These are phyloP conservation scores for Chymomyza caudatula DNA, from an alignment of 2,888 invertebrate species.

Conservation along the genomic window DNA sequence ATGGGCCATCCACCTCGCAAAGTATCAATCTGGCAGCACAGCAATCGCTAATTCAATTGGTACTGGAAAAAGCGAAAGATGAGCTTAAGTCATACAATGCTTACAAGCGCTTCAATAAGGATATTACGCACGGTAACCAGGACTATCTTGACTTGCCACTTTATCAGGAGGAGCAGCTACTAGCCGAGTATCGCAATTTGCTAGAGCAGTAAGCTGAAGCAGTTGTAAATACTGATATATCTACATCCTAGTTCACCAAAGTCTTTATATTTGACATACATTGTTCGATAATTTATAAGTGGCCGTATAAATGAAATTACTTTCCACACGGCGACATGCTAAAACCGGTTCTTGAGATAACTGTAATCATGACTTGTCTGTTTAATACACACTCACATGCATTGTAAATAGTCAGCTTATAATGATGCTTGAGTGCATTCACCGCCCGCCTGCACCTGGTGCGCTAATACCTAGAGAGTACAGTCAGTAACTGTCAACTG, in stretches of 20 bases:
- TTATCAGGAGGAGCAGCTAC: slow-evolving; percentile 83
- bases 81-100: slow-evolving; percentile 78
- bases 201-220: slow-evolving; percentile 74
- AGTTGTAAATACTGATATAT: not conserved
- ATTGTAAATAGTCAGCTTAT: slow-evolving; percentile 48
- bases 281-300: slow-evolving; percentile 4
- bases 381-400: not conserved
- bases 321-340: slow-evolving; percentile 18
- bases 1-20: slow-evolving; percentile 44
- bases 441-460: not conserved
- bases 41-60: slow-evolving; percentile 40
- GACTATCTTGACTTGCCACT: slow-evolving; percentile 87
- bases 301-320: slow-evolving; percentile 23
- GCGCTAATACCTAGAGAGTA: not conserved
- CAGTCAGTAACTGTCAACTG: not conserved
- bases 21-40: slow-evolving; percentile 1
- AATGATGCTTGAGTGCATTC: slow-evolving; percentile 48
- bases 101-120: slow-evolving; percentile 81
- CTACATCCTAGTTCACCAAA: not conserved
- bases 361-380: slow-evolving; percentile 51
- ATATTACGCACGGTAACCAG: slow-evolving; percentile 81
- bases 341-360: slow-evolving; percentile 49
- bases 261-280: too few species aligned
- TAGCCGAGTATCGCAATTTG: slow-evolving; percentile 83
- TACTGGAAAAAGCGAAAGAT: slow-evolving; percentile 57